Evolutionary conservation across 1,140 invertebrate species (phyloP).

Genomic region (Drosophila rufa): DNA sequence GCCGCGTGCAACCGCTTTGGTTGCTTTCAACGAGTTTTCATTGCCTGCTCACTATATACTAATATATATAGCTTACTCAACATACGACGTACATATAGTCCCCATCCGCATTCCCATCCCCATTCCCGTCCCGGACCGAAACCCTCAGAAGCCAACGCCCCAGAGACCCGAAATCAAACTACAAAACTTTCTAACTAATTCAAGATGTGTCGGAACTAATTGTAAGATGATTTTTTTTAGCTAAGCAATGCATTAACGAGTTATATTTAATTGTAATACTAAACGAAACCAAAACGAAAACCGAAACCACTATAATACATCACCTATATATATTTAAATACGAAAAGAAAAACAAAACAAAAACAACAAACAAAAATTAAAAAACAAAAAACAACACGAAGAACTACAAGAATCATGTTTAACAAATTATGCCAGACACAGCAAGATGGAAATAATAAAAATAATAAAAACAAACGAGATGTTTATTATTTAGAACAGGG

Average conservation of each 20-base stretch:
- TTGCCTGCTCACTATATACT: constrained; percentile 41
- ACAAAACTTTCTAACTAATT: constrained; percentile 60
- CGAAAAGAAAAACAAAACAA: constrained; percentile 34
- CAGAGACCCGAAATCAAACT: constrained; percentile 25
- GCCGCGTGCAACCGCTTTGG: constrained; percentile 21
- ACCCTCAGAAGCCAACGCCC: not conserved
- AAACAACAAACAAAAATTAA: not conserved
- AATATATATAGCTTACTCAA: constrained; percentile 36
- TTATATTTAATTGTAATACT: constrained; percentile 77
- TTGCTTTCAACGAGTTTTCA: constrained; percentile 35
- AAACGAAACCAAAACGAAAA: constrained; percentile 46
- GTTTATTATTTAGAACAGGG: not conserved
- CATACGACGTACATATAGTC: constrained; percentile 24
- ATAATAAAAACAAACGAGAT: constrained; percentile 53
- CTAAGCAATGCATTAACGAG: constrained; percentile 78
- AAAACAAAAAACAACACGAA: constrained; percentile 21
- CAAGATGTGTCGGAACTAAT: constrained; percentile 75
- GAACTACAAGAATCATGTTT: constrained; percentile 56
- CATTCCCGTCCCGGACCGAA: not conserved
- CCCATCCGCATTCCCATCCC: not conserved
- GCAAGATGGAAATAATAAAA: constrained; percentile 62
- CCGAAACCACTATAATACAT: constrained; percentile 63
- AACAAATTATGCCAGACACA: constrained; percentile 73
- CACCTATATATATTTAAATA: constrained; percentile 77
- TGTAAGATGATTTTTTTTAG: constrained; percentile 79